Conservation (phyloP, 2,888 invertebrate genomes). For the Lepidochrysops patricia region DNA sequence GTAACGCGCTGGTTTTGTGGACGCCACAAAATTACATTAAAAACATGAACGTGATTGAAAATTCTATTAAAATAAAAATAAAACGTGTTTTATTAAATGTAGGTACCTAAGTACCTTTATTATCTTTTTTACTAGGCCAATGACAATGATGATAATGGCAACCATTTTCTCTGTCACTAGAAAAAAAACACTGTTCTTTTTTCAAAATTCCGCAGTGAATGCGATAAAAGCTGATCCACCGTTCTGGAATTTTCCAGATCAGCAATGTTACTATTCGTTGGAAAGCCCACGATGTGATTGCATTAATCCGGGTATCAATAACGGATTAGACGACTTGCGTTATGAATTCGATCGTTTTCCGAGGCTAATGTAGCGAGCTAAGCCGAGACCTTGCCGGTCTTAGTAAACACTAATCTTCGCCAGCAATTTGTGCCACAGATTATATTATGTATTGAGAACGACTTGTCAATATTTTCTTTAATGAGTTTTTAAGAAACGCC, state of each 20-base stretch:
- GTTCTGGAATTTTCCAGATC: background rate
- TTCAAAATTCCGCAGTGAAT: too few species aligned
- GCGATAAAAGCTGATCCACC: too few species aligned
- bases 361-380: constrained; percentile 47
- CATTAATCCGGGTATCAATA: constrained; percentile 11
- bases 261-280: background rate
- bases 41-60: background rate
- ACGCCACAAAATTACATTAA: constrained; percentile 1
- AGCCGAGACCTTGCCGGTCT: constrained; percentile 43
- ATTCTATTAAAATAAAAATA: constrained; percentile 1
- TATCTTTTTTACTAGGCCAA: too few species aligned
- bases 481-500: too few species aligned
- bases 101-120: too few species aligned
- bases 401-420: constrained; percentile 56
- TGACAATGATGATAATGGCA: too few species aligned
- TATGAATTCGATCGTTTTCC: constrained; percentile 43
- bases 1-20: background rate
- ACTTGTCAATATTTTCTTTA: background rate
- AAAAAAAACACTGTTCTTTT: too few species aligned
- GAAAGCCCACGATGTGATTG: background rate
- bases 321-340: constrained; percentile 20
- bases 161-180: too few species aligned
- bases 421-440: constrained; percentile 39
- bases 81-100: background rate
- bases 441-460: constrained; percentile 17